Percentiles rank a stretch among this genome's conserved stretches.
Evolutionary conservation across 2,113 vertebrate genomes (phyloP).

Genomic region (Acrocephalus arundinaceus): DNA sequence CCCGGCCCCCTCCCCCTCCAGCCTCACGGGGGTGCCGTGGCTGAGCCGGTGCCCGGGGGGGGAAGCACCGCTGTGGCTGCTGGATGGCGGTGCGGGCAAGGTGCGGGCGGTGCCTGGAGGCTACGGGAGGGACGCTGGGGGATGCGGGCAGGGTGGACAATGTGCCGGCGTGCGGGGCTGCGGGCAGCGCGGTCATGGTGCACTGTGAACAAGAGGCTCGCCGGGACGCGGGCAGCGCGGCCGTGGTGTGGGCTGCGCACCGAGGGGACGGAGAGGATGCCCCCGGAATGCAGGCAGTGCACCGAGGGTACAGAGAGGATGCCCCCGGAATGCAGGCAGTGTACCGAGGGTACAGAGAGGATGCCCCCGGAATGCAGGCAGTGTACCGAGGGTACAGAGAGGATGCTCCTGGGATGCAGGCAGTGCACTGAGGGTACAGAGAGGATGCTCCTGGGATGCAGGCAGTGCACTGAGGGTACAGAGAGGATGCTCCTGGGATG

Average conservation of each 20-base stretch:
- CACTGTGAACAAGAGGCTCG: not conserved
- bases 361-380: not conserved
- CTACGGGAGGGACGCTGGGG: not conserved
- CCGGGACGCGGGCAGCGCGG: no score
- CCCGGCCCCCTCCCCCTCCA: not conserved
- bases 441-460: no score
- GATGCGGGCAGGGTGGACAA: not conserved
- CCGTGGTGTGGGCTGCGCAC: not conserved
- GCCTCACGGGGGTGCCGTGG: not conserved
- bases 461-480: not conserved
- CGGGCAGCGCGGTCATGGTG: not conserved
- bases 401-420: not conserved
- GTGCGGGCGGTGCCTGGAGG: not conserved
- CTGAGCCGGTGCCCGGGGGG: not conserved
- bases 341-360: not conserved
- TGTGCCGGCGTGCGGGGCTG: not conserved
- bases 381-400: not conserved
- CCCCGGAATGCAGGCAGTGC: no score
- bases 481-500: not conserved
- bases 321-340: not conserved
- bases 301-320: no score
- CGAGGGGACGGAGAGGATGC: not conserved
- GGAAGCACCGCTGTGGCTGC: not conserved
- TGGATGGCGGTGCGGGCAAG: not conserved
- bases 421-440: not conserved